Percentiles rank a stretch among this genome's conserved stretches.
Evolutionary conservation across 2,113 vertebrate genomes (phyloP).

Genomic region (Cynopterus brachyotis): DNA sequence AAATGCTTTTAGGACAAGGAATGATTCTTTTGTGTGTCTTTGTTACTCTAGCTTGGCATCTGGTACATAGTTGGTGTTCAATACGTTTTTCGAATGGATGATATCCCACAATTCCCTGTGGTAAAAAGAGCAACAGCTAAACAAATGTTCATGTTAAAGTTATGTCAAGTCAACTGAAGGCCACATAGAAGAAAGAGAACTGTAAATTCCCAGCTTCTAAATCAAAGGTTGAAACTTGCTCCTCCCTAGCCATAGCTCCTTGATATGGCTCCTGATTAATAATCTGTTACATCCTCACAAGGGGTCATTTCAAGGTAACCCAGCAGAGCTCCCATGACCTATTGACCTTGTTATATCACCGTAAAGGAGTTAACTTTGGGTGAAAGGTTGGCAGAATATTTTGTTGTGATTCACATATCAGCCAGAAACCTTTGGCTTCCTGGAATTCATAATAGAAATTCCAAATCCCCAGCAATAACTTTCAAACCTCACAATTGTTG

Average conservation of each 20-base stretch:
- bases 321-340: constrained; percentile 71
- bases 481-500: constrained; percentile 63
- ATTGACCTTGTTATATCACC: constrained; percentile 75
- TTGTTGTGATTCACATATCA: constrained; percentile 51
- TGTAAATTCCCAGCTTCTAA: constrained; percentile 75
- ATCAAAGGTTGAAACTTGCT: constrained; percentile 74
- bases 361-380: constrained; percentile 68
- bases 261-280: constrained; percentile 79
- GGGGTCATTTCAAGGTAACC: constrained; percentile 78
- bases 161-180: constrained; percentile 66
- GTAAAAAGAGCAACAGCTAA: constrained; percentile 40
- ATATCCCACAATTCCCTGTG: constrained; percentile 53
- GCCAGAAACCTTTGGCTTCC: constrained; percentile 60
- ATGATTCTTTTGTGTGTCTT: background rate
- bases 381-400: constrained; percentile 64
- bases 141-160: constrained; percentile 52
- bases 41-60: background rate
- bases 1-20: background rate
- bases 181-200: constrained; percentile 68
- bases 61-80: background rate
- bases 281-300: constrained; percentile 79
- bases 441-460: constrained; percentile 74
- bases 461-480: constrained; percentile 65
- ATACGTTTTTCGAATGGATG: background rate
- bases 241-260: constrained; percentile 71